Conservation (phyloP, 2,797 vertebrate genomes). For the Astyanax mexicanus region DNA sequence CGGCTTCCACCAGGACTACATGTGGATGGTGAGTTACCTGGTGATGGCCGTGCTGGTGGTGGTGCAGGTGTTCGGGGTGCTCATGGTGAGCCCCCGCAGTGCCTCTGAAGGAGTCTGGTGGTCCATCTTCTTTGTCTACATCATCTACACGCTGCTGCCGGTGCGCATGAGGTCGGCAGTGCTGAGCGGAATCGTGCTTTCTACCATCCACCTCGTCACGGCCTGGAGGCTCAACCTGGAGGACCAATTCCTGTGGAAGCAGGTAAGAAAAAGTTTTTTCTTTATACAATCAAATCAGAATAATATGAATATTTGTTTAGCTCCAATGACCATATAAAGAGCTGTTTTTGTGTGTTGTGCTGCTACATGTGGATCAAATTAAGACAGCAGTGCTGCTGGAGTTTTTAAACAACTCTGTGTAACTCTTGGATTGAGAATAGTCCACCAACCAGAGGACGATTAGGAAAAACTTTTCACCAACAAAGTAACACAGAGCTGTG, state of each 20-base stretch:
- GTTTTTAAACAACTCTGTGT: too few relatives aligned
- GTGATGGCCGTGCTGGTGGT: slow-evolving; percentile 88
- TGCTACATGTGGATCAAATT: too few relatives aligned
- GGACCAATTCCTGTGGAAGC: slow-evolving; percentile 86
- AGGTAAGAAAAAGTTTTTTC: slow-evolving; percentile 78
- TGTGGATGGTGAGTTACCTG: slow-evolving; percentile 97
- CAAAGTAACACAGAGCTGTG: too few relatives aligned
- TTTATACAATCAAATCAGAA: too few relatives aligned
- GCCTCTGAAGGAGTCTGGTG: slow-evolving; percentile 93
- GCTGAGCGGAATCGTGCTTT: slow-evolving; percentile 85
- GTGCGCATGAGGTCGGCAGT: slow-evolving; percentile 94
- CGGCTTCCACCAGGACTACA: slow-evolving; percentile 95
- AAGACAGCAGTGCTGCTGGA: too few relatives aligned
- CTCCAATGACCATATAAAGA: too few relatives aligned
- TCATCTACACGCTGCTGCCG: slow-evolving; percentile 94
- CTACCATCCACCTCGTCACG: slow-evolving; percentile 84
- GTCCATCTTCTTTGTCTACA: slow-evolving; percentile 96
- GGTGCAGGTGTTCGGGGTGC: slow-evolving; percentile 86
- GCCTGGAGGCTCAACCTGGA: slow-evolving; percentile 87
- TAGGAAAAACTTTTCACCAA: too few relatives aligned
- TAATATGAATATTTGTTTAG: too few relatives aligned
- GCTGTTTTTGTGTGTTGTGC: too few relatives aligned
- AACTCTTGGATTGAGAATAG: too few relatives aligned
- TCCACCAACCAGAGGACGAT: too few relatives aligned
- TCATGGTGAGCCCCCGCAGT: slow-evolving; percentile 83